Evolutionary conservation across 2,797 vertebrate genomes (phyloP), one percentile per base, ranked within the genome.

Genomic region (Dallia pectoralis): DNA sequence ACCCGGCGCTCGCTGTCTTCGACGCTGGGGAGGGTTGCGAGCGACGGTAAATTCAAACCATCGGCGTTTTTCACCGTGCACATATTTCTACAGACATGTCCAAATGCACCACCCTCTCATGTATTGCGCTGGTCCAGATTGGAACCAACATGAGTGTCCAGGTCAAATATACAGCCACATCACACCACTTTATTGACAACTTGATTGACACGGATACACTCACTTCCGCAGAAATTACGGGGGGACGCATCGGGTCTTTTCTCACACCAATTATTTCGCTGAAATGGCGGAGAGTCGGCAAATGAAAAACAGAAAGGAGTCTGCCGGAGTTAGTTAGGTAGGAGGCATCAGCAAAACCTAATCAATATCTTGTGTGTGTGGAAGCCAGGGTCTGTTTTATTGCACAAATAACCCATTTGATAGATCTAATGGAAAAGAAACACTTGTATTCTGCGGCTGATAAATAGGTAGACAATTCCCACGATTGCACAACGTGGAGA

Each of bases 361-460:
- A 91, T 90, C 87, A 88, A 91, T 91, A 91, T 89, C 85, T 87
- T 82, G 72, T 81, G 75, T 3, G 9, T 44, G 86, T 85, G 83
- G 88, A 80, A 87, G 88, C 69, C 76, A 53, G 79, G 79, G 80
- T 84, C 77, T 71, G 79, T 85, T 83, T 87, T 75, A 18, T 16
- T 51, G 29, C 29, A 80, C 81, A 83, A 88, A 88, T 88, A 88
- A 88, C 83, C 69, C 76, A 80, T 83, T 78, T 81, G 82, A 88
- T 85, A 79, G 86, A 86, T 67, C 49, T 73, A 72, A 74, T 44
- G 40, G 73, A 82, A 82, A 85, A 82, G 81, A 85, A 77, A 77
- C 71, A 47, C 71, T 70, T 71, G 12, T 71, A 72, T 74, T 77
- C 76, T 76, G 75, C 63, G 44, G 72, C 74, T 78, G 72, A 76